Conservation (phyloP, 30 jellyfish, hydroid and myxozoan species). For the Chrysaora quinquecirrha region DNA sequence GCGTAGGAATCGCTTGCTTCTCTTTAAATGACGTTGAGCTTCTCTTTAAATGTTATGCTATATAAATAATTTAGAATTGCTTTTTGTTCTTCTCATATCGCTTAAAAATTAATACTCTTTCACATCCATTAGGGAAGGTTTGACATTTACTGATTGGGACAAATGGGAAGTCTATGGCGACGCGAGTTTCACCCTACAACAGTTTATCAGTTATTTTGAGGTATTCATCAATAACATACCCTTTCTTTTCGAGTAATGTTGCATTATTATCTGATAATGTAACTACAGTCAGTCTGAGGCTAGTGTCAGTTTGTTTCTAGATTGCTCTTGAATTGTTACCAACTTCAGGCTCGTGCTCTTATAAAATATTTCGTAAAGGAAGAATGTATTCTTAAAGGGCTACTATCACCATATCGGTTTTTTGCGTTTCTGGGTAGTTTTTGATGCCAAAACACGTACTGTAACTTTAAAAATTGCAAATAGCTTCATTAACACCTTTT, state of each 20-base stretch:
- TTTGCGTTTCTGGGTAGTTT: too few species aligned
- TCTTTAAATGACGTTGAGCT: background rate
- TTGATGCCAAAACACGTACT: too few species aligned
- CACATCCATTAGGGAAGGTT: constrained; percentile 43
- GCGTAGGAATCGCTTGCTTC: background rate
- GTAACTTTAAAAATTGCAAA: too few species aligned
- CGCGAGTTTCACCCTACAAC: constrained; percentile 49
- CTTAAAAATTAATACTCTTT: background rate
- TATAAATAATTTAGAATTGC: background rate
- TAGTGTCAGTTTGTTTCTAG: background rate
- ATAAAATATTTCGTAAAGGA: too few species aligned
- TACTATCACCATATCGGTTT: too few species aligned
- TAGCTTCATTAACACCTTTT: too few species aligned
- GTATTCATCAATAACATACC: constrained; percentile 17
- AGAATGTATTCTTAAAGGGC: too few species aligned
- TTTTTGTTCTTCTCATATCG: background rate
- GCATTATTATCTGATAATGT: background rate
- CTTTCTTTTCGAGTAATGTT: background rate
- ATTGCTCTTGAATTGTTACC: background rate
- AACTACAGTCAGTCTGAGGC: background rate
- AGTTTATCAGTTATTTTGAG: constrained; percentile 70
- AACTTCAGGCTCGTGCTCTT: too few species aligned
- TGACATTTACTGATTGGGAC: constrained; percentile 83
- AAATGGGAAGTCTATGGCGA: constrained; percentile 92
- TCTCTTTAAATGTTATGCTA: background rate